Conservation (phyloP, 2,888 invertebrate species). For the Drosophila sordidula region DNA sequence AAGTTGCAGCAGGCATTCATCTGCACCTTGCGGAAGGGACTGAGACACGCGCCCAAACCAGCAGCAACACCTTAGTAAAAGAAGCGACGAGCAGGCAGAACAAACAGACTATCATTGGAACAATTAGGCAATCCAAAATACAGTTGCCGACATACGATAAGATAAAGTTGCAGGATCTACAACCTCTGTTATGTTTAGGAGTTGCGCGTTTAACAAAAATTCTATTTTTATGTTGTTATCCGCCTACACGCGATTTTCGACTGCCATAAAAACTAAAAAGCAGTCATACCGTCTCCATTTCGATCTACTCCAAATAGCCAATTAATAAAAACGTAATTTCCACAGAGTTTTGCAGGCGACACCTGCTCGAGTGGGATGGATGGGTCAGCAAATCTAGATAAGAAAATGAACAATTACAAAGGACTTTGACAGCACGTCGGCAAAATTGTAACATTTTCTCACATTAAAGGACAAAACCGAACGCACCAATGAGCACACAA, state of each 20-base stretch:
- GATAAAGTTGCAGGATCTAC: slow-evolving; percentile 46
- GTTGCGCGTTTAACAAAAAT: slow-evolving; percentile 43
- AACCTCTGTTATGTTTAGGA: slow-evolving; percentile 24
- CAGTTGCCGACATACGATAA: slow-evolving; percentile 73
- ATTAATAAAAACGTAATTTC: slow-evolving; percentile 77
- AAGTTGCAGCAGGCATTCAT: slow-evolving; percentile 64
- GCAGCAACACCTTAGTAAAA: slow-evolving; percentile 24
- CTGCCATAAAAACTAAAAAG: slow-evolving; percentile 59
- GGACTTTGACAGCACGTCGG: slow-evolving; percentile 58
- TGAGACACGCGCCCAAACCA: slow-evolving; percentile 48
- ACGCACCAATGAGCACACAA: slow-evolving; percentile 66
- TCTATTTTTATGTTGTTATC: slow-evolving; percentile 44
- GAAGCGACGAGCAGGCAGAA: slow-evolving; percentile 19
- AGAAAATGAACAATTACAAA: slow-evolving; percentile 79
- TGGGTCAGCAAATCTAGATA: slow-evolving; percentile 75
- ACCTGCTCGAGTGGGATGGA: slow-evolving; percentile 60
- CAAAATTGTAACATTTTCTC: slow-evolving; percentile 80
- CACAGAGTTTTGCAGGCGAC: slow-evolving; percentile 52
- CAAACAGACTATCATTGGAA: slow-evolving; percentile 41
- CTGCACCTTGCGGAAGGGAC: slow-evolving; percentile 65
- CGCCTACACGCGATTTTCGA: slow-evolving; percentile 67
- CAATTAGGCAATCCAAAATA: slow-evolving; percentile 68
- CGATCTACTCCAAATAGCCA: slow-evolving; percentile 49
- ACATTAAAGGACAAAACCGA: slow-evolving; percentile 70
- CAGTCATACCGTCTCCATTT: slow-evolving; percentile 14